Evolutionary conservation across 2,888 invertebrate species (phyloP), one percentile per base, ranked within the genome.

Genomic region (Latrodectus hesperus): DNA sequence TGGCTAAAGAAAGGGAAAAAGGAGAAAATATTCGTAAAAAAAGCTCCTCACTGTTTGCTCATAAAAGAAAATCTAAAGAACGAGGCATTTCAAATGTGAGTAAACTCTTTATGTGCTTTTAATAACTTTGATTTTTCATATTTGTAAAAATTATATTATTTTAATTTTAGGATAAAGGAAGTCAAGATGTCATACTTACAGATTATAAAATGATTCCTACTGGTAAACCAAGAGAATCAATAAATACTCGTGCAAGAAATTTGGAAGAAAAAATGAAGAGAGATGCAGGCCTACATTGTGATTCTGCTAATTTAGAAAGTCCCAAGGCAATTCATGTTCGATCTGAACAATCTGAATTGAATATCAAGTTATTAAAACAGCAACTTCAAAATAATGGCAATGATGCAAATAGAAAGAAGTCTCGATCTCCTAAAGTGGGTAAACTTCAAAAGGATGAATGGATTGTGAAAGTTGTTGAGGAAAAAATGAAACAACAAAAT

Each of bases 261-360:
- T 94, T 97, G 89, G 97, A 97, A 90, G 96, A 96, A 90, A 95
- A 96, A 90, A 94, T 96, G 89, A 94, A 94, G 80, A 94, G 94
- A 22, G 88, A 84, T 83, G 89, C 87, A 51, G 84, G 84, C 8
- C 53, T 79, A 16, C 52, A 84, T 93, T 93, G 92, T 93, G 75
- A 93, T 94, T 0, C 94, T 95, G 38, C 96, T 96, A 90, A 97
- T 97, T 92, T 97, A 96, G 1, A 90, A 84, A 89, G 89, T 89
- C 26, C 75, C 14, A 72, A 74, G 52, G 96, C 97, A 71, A 96
- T 97, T 88, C 97, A 94, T 92, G 90, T 90, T 90, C 96, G 96
- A 93, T 96, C 97, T 90, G 97, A 97, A 91, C 95, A 95, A 88
- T 95, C 95, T 85, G 97, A 98, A 92, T 97, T 97, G 97, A 97